These are phyloP conservation scores for Lichenostomus cassidix DNA, from an alignment of 2,113 vertebrate genomes.

Conservation along the genomic window DNA sequence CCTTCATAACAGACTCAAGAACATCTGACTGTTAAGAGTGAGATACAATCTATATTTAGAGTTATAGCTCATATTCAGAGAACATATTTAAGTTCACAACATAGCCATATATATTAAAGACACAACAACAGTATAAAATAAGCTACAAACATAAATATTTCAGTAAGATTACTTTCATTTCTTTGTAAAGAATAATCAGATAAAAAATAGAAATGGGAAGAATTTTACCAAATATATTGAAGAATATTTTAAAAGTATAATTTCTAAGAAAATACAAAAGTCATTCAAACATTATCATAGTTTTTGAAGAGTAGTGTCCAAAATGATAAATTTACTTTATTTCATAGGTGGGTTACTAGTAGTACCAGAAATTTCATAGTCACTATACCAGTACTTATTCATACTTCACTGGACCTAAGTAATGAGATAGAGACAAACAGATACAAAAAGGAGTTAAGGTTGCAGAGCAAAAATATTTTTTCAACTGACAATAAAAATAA, in stretches of 20 bases:
- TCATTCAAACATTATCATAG: neutral
- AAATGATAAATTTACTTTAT: neutral
- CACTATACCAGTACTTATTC: neutral
- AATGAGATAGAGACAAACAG: neutral
- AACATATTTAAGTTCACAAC: neutral
- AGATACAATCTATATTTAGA: neutral
- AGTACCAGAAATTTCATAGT: neutral
- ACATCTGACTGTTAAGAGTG: neutral
- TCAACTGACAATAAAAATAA: neutral
- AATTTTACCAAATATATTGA: neutral
- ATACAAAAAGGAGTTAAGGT: neutral
- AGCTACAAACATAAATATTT: neutral
- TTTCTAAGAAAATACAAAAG: neutral
- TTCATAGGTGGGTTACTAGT: neutral
- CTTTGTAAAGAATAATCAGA: neutral
- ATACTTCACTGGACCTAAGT: neutral
- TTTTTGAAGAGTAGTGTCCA: neutral
- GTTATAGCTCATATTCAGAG: neutral
- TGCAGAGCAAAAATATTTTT: neutral
- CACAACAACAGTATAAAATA: neutral
- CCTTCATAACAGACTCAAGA: neutral
- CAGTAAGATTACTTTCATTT: neutral
- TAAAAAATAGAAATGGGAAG: neutral
- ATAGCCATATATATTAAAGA: neutral
- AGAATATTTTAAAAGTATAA: neutral